Conservation (phyloP, 2,888 invertebrate genomes). For the Agonum fuliginosum region DNA sequence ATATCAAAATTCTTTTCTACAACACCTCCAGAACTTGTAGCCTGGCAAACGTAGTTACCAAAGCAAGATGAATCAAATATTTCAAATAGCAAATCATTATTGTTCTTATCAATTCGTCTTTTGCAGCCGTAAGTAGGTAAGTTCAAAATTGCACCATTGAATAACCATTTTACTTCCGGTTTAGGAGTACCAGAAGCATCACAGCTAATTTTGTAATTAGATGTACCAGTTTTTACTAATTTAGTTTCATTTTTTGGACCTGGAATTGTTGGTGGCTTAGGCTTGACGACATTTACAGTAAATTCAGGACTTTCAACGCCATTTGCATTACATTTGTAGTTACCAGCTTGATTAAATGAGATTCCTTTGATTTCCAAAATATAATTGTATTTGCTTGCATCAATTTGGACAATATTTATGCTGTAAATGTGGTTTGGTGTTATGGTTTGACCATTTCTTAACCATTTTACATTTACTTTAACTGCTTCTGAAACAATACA, state of each 20-base stretch:
- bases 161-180: background rate
- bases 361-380: background rate
- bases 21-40: background rate
- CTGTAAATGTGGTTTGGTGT: background rate
- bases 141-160: background rate
- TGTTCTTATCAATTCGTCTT: background rate
- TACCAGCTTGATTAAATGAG: background rate
- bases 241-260: too few species aligned
- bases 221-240: too few species aligned
- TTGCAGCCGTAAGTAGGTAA: background rate
- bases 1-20: background rate
- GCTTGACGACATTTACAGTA: background rate
- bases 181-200: background rate
- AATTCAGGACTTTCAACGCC: background rate
- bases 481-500: constrained; percentile 2
- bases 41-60: background rate
- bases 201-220: background rate
- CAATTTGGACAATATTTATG: background rate
- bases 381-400: background rate
- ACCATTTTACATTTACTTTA: background rate
- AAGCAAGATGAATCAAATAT: background rate
- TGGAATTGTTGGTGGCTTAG: too few species aligned
- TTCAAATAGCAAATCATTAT: background rate
- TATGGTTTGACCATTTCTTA: background rate
- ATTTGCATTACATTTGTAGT: constrained; percentile 5